phyloP scores from a whole-genome alignment of 30 jellyfish, hydroid and myxozoan species.

The Clytia hemisphaerica region DNA sequence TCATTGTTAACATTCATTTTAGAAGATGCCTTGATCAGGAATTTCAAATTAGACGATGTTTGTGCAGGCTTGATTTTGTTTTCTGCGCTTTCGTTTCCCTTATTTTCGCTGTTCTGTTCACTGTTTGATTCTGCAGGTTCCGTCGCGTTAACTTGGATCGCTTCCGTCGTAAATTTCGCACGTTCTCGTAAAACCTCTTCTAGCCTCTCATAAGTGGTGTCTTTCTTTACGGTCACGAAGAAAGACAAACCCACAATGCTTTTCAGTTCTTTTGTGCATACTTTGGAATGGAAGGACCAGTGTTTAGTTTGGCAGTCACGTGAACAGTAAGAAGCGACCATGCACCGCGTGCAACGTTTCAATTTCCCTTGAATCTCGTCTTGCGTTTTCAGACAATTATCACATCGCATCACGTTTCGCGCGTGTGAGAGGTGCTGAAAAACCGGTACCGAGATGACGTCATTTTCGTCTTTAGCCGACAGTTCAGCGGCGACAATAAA shows the following conservation, averaged over 20 bases:
- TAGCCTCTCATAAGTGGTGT: slow-evolving; percentile 29
- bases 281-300: slow-evolving; percentile 62
- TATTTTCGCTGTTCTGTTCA: slow-evolving; percentile 10
- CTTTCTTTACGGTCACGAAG: slow-evolving; percentile 36
- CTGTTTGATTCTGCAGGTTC: slow-evolving; percentile 25
- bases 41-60: neutral
- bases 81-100: slow-evolving; percentile 18
- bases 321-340: slow-evolving; percentile 73
- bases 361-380: slow-evolving; percentile 31
- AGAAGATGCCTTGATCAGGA: slow-evolving; percentile 40
- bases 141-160: slow-evolving; percentile 1
- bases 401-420: slow-evolving; percentile 24
- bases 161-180: slow-evolving; percentile 49
- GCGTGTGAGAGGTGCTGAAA: slow-evolving; percentile 37
- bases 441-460: slow-evolving; percentile 54
- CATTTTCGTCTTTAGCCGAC: slow-evolving; percentile 51
- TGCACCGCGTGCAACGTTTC: slow-evolving; percentile 89
- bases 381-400: slow-evolving; percentile 40
- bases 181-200: slow-evolving; percentile 33
- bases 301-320: slow-evolving; percentile 80
- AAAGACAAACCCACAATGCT: slow-evolving; percentile 74
- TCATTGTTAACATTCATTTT: slow-evolving; percentile 40
- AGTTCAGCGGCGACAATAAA: slow-evolving; percentile 66
- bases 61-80: neutral
- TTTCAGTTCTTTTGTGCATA: slow-evolving; percentile 58